Conservation (phyloP, 1,140 invertebrate species). For the Chelonus insularis region DNA sequence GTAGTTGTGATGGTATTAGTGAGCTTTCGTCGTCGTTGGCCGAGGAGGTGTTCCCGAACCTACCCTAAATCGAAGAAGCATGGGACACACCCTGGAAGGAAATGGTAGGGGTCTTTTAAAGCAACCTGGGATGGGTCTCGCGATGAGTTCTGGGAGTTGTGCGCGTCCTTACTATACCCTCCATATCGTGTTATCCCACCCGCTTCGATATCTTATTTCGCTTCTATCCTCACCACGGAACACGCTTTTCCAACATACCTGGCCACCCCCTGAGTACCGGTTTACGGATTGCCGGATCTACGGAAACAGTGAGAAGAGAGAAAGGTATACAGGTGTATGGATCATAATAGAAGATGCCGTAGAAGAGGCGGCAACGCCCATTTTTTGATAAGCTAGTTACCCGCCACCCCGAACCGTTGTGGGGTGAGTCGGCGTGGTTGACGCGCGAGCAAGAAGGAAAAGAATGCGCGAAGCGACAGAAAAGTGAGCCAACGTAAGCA, state of each 20-base stretch:
- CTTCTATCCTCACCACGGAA: conserved; percentile 30
- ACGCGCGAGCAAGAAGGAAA: conserved; percentile 24
- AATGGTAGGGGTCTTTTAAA: conserved; percentile 41
- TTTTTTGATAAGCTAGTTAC: conserved; percentile 63
- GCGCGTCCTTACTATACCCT: conserved; percentile 4
- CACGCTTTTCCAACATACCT: conserved; percentile 16
- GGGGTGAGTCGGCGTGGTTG: conserved; percentile 25
- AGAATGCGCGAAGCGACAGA: background rate
- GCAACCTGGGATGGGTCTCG: conserved; percentile 17
- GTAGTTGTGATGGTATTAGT: background rate
- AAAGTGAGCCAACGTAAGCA: conserved; percentile 1
- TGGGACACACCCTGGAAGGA: conserved; percentile 53
- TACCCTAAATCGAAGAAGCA: conserved; percentile 57
- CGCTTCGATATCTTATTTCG: conserved; percentile 52
- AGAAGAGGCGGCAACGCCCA: conserved; percentile 58
- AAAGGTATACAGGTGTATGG: conserved; percentile 19
- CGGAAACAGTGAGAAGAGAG: conserved; percentile 15
- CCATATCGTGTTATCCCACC: conserved; percentile 11
- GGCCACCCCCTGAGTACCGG: conserved; percentile 5
- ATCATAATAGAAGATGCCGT: conserved; percentile 40
- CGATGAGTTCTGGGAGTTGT: conserved; percentile 7
- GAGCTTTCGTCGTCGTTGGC: background rate
- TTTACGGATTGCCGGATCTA: conserved; percentile 13
- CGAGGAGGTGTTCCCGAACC: conserved; percentile 42
- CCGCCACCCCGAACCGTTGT: conserved; percentile 42